Evolutionary conservation across 1,140 invertebrate species (phyloP), one percentile per base, ranked within the genome.

Genomic region (Lepidurus couesii): DNA sequence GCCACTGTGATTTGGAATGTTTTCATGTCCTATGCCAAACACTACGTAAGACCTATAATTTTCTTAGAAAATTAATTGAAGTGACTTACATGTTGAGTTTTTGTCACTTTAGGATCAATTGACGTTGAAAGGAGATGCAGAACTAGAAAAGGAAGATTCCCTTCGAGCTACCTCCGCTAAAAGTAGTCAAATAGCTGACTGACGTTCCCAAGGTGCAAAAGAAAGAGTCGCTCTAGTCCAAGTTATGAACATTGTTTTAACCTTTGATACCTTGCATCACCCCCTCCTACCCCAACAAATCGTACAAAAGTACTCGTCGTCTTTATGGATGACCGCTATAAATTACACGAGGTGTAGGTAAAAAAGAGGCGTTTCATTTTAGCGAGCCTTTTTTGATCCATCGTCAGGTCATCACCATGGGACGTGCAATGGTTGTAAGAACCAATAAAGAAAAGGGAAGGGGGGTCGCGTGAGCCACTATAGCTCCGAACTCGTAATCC

Each of bases 21-120:
- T 76, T 92, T 93, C 82, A 85, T 95, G 42, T 93, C 92, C 0
- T 92, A 91, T 83, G 90, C 93, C 79, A 93, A 94, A 85, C 91
- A 94, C 84, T 89, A 84, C 83, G 85, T 86, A 81, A 80, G 76
- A 42, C 21, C 13, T 65, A 7, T 65, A 7, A 21, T 65, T 7
- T 16, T 65, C 16, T 65, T 65, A 9, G 10, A 75, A 26, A 75
- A 75, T 75, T 7, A 4, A 13, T 75, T 47, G 45, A 16, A 75
- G 42, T 21, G 42, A 34, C 21, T 75, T 75, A 42, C 1, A 75
- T 42, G 74, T 10, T 75, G 34, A 34, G 34, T 34, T 34, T 75
- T 42, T 21, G n/a, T n/a, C 74, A 75, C 7, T 21, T n/a, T 47
- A 77, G 75, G 75, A 77, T 45, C 43, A 77, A 21, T 21, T 65